phyloP scores from a whole-genome alignment of 2,888 invertebrate species.

The Pyrrhosoma nymphula region DNA sequence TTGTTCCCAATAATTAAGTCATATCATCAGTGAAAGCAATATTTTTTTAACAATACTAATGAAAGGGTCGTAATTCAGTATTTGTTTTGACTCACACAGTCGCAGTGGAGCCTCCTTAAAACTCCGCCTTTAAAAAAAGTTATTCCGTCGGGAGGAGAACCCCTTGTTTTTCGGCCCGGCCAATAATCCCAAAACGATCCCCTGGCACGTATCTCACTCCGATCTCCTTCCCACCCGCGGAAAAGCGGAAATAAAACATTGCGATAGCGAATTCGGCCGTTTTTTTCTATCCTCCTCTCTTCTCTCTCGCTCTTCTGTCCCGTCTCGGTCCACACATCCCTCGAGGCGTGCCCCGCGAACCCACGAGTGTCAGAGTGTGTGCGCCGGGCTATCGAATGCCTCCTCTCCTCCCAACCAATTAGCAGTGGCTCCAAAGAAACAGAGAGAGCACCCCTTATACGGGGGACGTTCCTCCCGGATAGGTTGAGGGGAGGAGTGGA shows the following conservation, averaged over 20 bases:
- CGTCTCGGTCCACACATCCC: constrained; percentile 26
- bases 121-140: background rate
- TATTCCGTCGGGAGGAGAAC: background rate
- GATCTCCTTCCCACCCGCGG: background rate
- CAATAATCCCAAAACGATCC: background rate
- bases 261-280: background rate
- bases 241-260: background rate
- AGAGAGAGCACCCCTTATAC: constrained; percentile 42
- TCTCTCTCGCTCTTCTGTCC: background rate
- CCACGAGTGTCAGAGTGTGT: constrained; percentile 7
- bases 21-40: too few species aligned
- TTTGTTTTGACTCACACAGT: background rate
- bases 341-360: background rate
- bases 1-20: too few species aligned
- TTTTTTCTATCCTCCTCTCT: background rate
- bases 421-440: constrained; percentile 38
- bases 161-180: background rate
- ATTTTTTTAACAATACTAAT: too few species aligned
- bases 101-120: background rate
- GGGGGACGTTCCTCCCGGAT: constrained; percentile 27
- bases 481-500: background rate
- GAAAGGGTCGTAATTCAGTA: too few species aligned
- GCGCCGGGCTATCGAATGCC: constrained; percentile 43
- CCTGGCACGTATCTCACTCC: background rate
- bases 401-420: constrained; percentile 46